Base-by-base conservation (phyloP, 2,113 vertebrate genomes). In the Ochotona curzoniae region DNA sequence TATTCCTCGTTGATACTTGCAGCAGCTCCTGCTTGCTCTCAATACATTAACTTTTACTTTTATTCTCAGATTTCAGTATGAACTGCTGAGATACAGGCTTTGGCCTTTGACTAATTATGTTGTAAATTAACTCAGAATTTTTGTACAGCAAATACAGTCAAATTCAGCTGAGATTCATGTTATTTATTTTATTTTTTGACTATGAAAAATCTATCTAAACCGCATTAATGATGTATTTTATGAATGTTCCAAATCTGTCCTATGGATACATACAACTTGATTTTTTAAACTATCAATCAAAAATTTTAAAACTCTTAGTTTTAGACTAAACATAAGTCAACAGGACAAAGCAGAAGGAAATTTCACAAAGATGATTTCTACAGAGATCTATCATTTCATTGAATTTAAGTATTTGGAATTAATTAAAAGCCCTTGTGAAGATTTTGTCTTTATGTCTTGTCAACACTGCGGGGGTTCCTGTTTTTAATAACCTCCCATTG, bases 61-160 rank as follows among this genome's bases (percentile, higher is more conserved):
- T 63, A 47, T 51, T 89, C 54, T 84, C 30, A 88, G 60, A 23
- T 66, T 82, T 71, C 17, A 25, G 17, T 54, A 7, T 38, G 57
- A 78, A 17, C 69, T 38, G 44, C 15, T 74, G 0, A 49, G 54
- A 5, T 66, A 28, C n/a, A 80, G 54, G 5, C 70, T 83, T 79
- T 38, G 51, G 12, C 2, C 17, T 73, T 38, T 66, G 47, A 23
- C 2, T 71, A 28, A 25, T 63, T 13, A 20, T 71, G 12, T 10
- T 64, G 9, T n/a, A 25, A 67, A 70, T 17, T 89, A 95, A 91
- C 81, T 90, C 25, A 87, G 28, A 89, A 76, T 4, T 25, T 74
- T 75, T 47, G 30, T 38, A 78, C 23, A 57, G 13, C 8, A 81
- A 30, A 90, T 12, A 87, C 54, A 25, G 49, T 32, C 64, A 83